Evolutionary conservation across 2,888 invertebrate species (phyloP).

Genomic region (Athalia rosae): DNA sequence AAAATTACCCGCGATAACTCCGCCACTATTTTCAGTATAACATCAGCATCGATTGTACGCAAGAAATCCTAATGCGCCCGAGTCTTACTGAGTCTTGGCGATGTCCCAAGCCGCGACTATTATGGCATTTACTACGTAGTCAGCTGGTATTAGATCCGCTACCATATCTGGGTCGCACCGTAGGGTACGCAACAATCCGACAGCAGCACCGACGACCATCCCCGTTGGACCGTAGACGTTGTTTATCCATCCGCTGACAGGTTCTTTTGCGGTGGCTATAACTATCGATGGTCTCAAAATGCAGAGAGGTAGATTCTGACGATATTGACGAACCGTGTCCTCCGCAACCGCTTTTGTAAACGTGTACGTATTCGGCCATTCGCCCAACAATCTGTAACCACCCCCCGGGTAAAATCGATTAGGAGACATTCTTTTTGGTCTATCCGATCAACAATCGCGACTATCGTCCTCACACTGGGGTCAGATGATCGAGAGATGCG

Average conservation of each 20-base stretch:
- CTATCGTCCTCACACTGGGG: constrained; percentile 60
- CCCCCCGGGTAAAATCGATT: background rate
- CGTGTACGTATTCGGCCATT: constrained; percentile 84
- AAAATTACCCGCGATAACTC: background rate
- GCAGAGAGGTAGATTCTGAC: constrained; percentile 77
- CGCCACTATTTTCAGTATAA: background rate
- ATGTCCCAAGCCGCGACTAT: constrained; percentile 78
- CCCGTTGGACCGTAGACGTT: constrained; percentile 83
- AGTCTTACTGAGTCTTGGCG: constrained; percentile 59
- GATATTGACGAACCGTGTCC: constrained; percentile 76
- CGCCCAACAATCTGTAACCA: constrained; percentile 72
- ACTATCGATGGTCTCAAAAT: constrained; percentile 83
- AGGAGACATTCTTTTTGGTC: constrained; percentile 10
- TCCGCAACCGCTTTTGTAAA: constrained; percentile 85
- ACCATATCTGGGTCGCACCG: constrained; percentile 74
- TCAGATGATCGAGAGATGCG: constrained; percentile 59
- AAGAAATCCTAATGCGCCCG: background rate
- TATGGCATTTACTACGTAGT: constrained; percentile 79
- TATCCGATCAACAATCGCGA: background rate
- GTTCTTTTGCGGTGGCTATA: constrained; percentile 71
- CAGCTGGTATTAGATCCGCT: constrained; percentile 83
- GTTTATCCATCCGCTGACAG: constrained; percentile 80
- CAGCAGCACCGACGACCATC: constrained; percentile 74
- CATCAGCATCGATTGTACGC: background rate
- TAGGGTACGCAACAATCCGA: constrained; percentile 79